These are phyloP conservation scores for cat (Felis catus) DNA, from an alignment of 2,113 vertebrate genomes.

Conservation along the genomic window DNA sequence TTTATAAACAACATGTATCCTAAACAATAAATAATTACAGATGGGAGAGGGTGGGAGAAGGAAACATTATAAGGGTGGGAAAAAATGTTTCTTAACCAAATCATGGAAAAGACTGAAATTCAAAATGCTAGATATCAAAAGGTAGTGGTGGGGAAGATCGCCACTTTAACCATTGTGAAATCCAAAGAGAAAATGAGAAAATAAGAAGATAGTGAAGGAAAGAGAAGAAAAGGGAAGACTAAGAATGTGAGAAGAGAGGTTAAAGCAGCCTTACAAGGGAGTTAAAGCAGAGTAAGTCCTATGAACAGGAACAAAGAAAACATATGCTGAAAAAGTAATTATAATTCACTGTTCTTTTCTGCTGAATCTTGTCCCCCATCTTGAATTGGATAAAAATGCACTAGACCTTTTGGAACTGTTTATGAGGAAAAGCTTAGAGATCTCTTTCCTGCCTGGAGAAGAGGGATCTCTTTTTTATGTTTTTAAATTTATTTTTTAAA, in stretches of 20 bases:
- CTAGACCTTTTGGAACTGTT: neutral
- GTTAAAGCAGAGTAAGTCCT: neutral
- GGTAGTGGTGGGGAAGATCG: neutral
- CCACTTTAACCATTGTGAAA: neutral
- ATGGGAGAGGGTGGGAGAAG: neutral
- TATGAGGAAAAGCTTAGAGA: neutral
- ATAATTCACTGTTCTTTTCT: neutral
- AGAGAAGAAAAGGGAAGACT: neutral
- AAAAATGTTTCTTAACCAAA: constrained; percentile 1
- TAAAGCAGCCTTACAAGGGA: neutral
- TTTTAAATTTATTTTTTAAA: no score
- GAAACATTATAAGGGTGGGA: neutral
- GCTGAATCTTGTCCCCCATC: neutral
- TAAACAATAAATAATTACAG: constrained; percentile 69
- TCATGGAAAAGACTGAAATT: neutral
- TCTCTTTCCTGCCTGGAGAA: neutral
- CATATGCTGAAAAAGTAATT: neutral
- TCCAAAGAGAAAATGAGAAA: neutral
- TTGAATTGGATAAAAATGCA: neutral
- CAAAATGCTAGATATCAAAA: neutral
- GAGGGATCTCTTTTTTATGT: neutral
- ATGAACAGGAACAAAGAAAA: neutral
- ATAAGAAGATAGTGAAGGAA: neutral
- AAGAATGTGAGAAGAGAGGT: constrained; percentile 14
- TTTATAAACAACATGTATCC: constrained; percentile 50